Base-by-base conservation (phyloP, 2,797 vertebrate genomes). In the Acipenser transmontanus region DNA sequence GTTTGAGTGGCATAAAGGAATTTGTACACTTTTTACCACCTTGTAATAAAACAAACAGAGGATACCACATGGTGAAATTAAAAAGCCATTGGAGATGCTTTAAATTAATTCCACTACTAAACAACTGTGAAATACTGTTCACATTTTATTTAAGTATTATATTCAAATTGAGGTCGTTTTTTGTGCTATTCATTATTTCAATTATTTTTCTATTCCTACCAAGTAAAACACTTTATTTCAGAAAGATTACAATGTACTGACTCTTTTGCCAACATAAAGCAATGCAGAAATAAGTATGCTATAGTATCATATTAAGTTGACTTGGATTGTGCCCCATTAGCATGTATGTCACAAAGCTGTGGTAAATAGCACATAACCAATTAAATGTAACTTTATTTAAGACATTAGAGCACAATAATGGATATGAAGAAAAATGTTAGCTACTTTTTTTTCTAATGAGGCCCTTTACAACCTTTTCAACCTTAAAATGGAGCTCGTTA, bases 361-460 rank as follows among this genome's bases (percentile, higher is more conserved):
- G 82, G 85, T 82, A 78, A 85, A 84, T 83, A 87, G 85, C 73
- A 79, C 81, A 80, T 83, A 80, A 78, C 75, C 73, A 74, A 67
- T 80, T 79, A 79, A 82, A 82, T 82, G 77, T 80, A 68, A 77
- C 76, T 73, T 72, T 68, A 76, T 76, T 83, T 85, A 78, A 81
- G 77, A 75, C 85, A 73, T 70, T 5, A 68, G 80, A 80, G 78
- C 73, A 48, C 60, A 75, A 74, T 61, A 49, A 62, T 66, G 48
- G 50, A 61, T 50, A 60, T 49, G n/a, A 14, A 67, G 47, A 20
- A 10, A 67, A 20, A 61, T 61, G 11, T 51, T 17, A 47, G 47
- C 20, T 11, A 6, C 20, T 20, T 47, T 34, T 67, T 61, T 62
- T 51, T 51, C 12, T 2, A 54, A 8, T 14, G n/a, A 11, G 47